Evolutionary conservation across 2,113 vertebrate genomes (phyloP).

Genomic region (Megalops atlanticus): DNA sequence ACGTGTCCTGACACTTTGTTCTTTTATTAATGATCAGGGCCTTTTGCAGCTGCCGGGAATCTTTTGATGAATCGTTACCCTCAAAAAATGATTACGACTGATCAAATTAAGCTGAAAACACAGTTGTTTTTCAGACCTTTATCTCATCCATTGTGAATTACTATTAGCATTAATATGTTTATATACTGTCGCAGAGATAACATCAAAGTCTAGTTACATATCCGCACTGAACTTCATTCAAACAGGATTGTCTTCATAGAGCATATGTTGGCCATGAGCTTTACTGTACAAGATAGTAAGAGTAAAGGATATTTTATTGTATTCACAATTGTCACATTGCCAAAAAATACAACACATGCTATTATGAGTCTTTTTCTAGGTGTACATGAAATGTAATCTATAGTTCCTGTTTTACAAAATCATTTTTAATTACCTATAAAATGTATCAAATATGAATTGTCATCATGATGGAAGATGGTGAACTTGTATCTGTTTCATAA

Average conservation of each 20-base stretch:
- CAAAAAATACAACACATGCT: no score
- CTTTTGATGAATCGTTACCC: constrained; percentile 70
- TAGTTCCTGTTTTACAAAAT: no score
- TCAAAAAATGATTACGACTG: constrained; percentile 60
- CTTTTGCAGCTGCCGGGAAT: constrained; percentile 60
- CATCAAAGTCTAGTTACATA: neutral
- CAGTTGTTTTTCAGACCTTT: constrained; percentile 55
- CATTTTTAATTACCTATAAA: no score
- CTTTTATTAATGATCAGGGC: constrained; percentile 74
- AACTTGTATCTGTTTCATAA: neutral
- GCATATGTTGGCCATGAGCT: no score
- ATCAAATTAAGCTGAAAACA: constrained; percentile 63
- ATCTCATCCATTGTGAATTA: constrained; percentile 61
- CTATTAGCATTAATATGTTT: constrained; percentile 62
- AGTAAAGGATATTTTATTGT: no score
- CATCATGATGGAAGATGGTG: neutral
- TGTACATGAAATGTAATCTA: no score
- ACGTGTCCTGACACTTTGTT: constrained; percentile 68
- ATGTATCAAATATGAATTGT: no score
- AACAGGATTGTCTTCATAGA: neutral
- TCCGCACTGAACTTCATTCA: neutral
- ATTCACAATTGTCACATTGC: no score
- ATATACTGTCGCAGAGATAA: constrained; percentile 32
- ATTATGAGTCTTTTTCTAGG: no score
- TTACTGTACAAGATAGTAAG: no score